Evolutionary conservation across 2,888 invertebrate genomes (phyloP).

Genomic region (Apantesis nais): DNA sequence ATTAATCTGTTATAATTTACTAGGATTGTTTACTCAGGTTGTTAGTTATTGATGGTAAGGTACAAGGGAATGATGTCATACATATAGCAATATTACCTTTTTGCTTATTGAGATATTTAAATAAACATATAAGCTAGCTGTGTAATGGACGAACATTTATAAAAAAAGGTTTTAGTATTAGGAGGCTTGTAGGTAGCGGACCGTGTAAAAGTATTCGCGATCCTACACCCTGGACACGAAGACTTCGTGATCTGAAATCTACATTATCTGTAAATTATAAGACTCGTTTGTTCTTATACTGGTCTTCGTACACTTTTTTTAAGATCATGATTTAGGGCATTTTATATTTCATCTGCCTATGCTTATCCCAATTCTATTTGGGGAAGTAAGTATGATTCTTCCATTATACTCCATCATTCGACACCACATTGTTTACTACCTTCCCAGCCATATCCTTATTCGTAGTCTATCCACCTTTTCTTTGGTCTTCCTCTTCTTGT

Average conservation of each 20-base stretch:
- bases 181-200: neutral
- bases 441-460: too few species aligned
- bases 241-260: neutral
- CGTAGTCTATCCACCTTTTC: too few species aligned
- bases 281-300: neutral
- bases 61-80: neutral
- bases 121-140: neutral
- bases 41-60: neutral
- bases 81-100: neutral
- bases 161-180: neutral
- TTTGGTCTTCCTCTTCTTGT: too few species aligned
- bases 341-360: too few species aligned
- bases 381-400: too few species aligned
- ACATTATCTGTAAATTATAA: neutral
- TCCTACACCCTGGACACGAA: neutral
- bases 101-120: neutral
- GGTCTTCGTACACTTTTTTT: neutral
- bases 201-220: neutral
- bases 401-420: too few species aligned
- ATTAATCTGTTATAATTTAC: neutral
- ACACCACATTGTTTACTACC: too few species aligned
- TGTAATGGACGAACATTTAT: neutral
- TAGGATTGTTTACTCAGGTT: neutral
- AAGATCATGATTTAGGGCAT: neutral
- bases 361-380: too few species aligned